Evolutionary conservation across 2,797 vertebrate species (phyloP), one percentile per base, ranked within the genome.

Genomic region (Myotis findleyi): DNA sequence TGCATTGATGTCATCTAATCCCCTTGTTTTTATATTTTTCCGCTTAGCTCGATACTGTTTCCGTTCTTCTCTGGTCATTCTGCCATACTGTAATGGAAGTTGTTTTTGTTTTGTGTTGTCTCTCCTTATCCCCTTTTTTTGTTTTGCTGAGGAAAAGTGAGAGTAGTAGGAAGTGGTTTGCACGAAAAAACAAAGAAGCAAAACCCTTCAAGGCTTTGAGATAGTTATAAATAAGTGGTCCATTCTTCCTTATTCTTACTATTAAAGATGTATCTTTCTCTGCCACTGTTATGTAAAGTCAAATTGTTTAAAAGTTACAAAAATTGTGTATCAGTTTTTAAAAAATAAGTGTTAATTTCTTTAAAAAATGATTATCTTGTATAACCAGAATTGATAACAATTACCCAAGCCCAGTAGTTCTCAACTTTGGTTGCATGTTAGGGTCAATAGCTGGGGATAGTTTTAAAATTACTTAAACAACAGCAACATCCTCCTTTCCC

Each of bases 1-100:
- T 55, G 14, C n/a, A 41, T 3, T 95, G 95, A 95, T 88, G 81
- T 96, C 95, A 95, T 92, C 89, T 93, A 86, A 95, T 95, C 68
- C 59, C 16, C 38, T 85, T 95, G 87, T 91, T 95, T 96, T 91
- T 87, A 53, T 85, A 55, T 55, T 88, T 27, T 17, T 25, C 25
- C 38, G 21, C 21, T 53, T 64, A 71, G 69, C 23, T 59, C 55
- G 18, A 41, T 88, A 88, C 53, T 89, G 44, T 87, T 95, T 95
- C 68, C 17, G 79, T 79, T 92, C 33, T 87, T 66, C 69, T 73
- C 41, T 55, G 14, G 25, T 64, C 64, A 83, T 90, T 92, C 21
- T 71, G 55, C 71, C 33, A 38, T 66, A 93, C 38, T 77, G n/a
- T 72, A 66, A 68, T 77, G 62, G 44, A 57, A 68, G 13, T 47